These are phyloP conservation scores for Pasiphila rectangulata DNA, from an alignment of 2,888 invertebrate genomes.

Conservation along the genomic window DNA sequence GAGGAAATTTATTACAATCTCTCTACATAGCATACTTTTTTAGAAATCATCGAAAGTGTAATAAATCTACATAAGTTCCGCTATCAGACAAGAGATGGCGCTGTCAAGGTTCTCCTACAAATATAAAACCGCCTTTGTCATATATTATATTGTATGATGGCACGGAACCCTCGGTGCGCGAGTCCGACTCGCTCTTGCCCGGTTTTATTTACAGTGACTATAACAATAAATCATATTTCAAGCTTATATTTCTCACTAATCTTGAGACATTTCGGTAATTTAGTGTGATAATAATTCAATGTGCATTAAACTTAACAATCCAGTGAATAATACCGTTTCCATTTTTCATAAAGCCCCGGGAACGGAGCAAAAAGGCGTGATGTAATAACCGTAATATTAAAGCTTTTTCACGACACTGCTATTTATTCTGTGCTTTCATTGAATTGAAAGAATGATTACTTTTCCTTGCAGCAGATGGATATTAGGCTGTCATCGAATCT, in stretches of 20 bases:
- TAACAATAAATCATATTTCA: no score
- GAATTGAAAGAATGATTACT: constrained; percentile 53
- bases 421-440: constrained; percentile 17
- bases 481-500: constrained; percentile 56
- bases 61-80: no score
- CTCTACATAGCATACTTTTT: no score
- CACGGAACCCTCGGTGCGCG: no score
- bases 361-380: constrained; percentile 39
- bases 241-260: no score
- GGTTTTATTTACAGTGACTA: neutral
- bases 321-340: constrained; percentile 25
- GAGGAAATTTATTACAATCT: no score
- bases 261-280: constrained; percentile 9
- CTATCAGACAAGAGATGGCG: no score
- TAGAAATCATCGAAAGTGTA: no score
- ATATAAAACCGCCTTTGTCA: no score
- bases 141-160: no score
- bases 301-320: constrained; percentile 17
- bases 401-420: constrained; percentile 46
- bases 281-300: constrained; percentile 9
- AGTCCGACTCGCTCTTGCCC: no score
- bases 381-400: constrained; percentile 47
- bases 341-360: constrained; percentile 38
- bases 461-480: constrained; percentile 57
- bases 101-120: no score